These are phyloP conservation scores for Geodia barretti DNA, from an alignment of 37 sponge, comb jelly and placozoan genomes.

Conservation along the genomic window DNA sequence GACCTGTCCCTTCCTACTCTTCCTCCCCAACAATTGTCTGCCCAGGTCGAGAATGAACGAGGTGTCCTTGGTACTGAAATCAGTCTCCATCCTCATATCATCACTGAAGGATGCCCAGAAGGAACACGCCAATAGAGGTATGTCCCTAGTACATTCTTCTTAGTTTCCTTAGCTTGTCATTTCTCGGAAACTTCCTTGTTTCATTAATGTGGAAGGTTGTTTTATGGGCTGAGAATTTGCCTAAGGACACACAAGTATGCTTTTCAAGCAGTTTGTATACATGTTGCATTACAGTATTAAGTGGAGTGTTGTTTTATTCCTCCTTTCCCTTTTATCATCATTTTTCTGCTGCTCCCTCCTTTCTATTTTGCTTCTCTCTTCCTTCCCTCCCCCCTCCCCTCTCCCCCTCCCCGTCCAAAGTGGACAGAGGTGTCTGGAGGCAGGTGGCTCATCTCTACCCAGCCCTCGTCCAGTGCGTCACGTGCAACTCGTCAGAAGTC, in stretches of 20 bases:
- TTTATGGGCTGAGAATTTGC: too few species aligned
- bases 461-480: conserved; percentile 83
- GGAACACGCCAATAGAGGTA: conserved; percentile 33
- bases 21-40: background rate
- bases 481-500: conserved; percentile 81
- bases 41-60: conserved; percentile 81
- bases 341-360: too few species aligned
- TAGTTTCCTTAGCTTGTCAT: too few species aligned
- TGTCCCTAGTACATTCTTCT: too few species aligned
- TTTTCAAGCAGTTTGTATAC: too few species aligned
- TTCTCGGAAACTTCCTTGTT: too few species aligned
- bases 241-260: too few species aligned
- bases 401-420: conserved; percentile 19
- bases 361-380: background rate
- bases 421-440: conserved; percentile 69
- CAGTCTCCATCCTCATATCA: conserved; percentile 59
- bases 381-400: background rate
- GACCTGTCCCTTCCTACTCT: background rate
- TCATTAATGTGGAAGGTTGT: too few species aligned
- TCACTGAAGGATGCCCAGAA: conserved; percentile 66
- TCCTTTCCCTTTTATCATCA: too few species aligned
- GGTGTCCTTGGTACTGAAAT: conserved; percentile 80
- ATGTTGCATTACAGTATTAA: too few species aligned
- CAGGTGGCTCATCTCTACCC: conserved; percentile 78
- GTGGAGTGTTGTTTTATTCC: too few species aligned